Percentiles rank a stretch among this genome's conserved stretches.
phyloP scores from a whole-genome alignment of 2,888 invertebrate genomes.

The Trichopria drosophilae region DNA sequence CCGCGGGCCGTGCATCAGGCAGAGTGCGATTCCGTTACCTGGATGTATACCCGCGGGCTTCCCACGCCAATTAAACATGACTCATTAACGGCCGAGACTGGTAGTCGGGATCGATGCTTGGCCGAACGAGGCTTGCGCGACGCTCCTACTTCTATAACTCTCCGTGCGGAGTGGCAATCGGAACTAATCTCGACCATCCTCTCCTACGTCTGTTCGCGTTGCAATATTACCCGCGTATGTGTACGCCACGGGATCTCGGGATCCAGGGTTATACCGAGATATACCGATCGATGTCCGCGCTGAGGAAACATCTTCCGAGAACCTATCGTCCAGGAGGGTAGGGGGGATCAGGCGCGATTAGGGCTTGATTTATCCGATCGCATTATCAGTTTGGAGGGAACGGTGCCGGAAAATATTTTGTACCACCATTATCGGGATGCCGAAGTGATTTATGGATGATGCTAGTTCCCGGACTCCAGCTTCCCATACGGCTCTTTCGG shows the following conservation, averaged over 20 bases:
- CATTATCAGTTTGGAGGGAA: no score
- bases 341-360: no score
- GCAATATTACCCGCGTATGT: slow-evolving; percentile 37
- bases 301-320: slow-evolving; percentile 26
- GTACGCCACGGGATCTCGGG: not conserved
- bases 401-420: no score
- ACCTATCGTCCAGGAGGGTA: no score
- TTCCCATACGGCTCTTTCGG: no score
- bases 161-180: slow-evolving; percentile 48
- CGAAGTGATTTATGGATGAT: no score
- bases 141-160: slow-evolving; percentile 46
- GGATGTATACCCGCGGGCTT: slow-evolving; percentile 52
- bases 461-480: no score
- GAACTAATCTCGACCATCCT: slow-evolving; percentile 53
- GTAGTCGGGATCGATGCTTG: slow-evolving; percentile 53
- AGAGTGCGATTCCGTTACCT: slow-evolving; percentile 54
- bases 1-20: slow-evolving; percentile 41
- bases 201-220: slow-evolving; percentile 30
- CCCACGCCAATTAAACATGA: slow-evolving; percentile 60
- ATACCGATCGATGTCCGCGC: slow-evolving; percentile 10
- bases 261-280: no score
- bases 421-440: no score
- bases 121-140: slow-evolving; percentile 32
- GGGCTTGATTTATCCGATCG: no score
- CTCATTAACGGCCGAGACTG: slow-evolving; percentile 57